A percentile compares a stretch with the other conserved stretches of the same genome.
phyloP scores from a whole-genome alignment of 2,797 vertebrate species.

The Lepus oiostolus region DNA sequence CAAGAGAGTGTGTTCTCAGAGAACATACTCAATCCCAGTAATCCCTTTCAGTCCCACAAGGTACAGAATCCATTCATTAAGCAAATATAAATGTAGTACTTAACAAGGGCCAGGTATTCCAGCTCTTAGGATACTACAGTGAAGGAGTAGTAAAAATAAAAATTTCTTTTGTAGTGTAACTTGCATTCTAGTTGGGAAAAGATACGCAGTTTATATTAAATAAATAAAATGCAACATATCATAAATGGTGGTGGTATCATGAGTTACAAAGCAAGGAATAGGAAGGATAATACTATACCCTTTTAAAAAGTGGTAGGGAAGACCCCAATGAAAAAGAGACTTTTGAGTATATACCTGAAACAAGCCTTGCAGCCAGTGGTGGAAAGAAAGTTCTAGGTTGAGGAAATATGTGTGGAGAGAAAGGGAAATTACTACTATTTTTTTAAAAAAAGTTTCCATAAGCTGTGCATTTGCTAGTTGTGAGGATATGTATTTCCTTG shows the following conservation, averaged over 20 bases:
- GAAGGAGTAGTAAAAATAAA: constrained; percentile 31
- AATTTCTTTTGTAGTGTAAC: background rate
- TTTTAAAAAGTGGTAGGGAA: constrained; percentile 28
- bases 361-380: background rate
- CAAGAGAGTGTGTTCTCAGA: background rate
- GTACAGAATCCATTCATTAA: background rate
- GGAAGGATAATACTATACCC: background rate
- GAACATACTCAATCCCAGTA: background rate
- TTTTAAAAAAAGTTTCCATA: background rate
- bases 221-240: constrained; percentile 14
- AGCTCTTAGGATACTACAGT: background rate
- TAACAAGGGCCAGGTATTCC: background rate
- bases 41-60: background rate
- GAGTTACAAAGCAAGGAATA: constrained; percentile 32
- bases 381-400: constrained; percentile 40
- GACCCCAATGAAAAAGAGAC: background rate
- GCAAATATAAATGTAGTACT: background rate
- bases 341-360: constrained; percentile 54
- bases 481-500: background rate
- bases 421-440: constrained; percentile 16
- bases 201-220: constrained; percentile 8
- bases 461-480: constrained; percentile 5
- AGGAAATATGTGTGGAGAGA: background rate
- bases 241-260: background rate
- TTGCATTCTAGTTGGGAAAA: constrained; percentile 43